A percentile compares a stretch with the other conserved stretches of the same genome.
Conservation (phyloP, 2,888 invertebrate species). For the Drosophila testacea region DNA sequence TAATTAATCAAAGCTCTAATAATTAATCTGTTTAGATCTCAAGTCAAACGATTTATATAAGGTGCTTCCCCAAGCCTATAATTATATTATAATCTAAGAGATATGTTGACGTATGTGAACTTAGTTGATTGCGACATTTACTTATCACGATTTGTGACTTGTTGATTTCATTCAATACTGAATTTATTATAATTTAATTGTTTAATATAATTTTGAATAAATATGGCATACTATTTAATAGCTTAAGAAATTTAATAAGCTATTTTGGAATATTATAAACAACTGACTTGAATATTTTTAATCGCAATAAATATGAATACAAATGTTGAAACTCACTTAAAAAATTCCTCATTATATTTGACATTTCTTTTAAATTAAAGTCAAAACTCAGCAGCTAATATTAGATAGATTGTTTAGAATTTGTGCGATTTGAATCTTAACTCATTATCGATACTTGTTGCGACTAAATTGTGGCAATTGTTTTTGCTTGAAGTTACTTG, state of each 20-base stretch:
- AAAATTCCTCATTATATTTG: background rate
- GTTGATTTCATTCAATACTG: constrained; percentile 7
- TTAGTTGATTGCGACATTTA: background rate
- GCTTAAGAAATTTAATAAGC: background rate
- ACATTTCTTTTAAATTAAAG: background rate
- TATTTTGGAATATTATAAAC: too few relatives aligned
- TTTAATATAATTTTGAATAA: background rate
- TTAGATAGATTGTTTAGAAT: background rate
- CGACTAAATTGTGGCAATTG: constrained; percentile 25
- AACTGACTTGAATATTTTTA: too few relatives aligned
- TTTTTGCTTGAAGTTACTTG: constrained; percentile 13
- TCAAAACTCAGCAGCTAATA: background rate
- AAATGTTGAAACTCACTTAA: background rate
- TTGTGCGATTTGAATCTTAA: constrained; percentile 1
- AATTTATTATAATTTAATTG: background rate
- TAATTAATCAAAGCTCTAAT: background rate
- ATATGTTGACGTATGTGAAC: background rate
- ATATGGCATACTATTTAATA: background rate
- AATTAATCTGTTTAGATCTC: background rate
- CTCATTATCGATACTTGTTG: constrained; percentile 14
- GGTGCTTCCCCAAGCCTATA: background rate
- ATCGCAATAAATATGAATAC: background rate
- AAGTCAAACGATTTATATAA: constrained; percentile 1
- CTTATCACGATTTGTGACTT: constrained; percentile 14
- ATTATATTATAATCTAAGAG: background rate